Evolutionary conservation across 2,888 invertebrate genomes (phyloP), one percentile per base, ranked within the genome.

Genomic region (Entomobrya proxima): DNA sequence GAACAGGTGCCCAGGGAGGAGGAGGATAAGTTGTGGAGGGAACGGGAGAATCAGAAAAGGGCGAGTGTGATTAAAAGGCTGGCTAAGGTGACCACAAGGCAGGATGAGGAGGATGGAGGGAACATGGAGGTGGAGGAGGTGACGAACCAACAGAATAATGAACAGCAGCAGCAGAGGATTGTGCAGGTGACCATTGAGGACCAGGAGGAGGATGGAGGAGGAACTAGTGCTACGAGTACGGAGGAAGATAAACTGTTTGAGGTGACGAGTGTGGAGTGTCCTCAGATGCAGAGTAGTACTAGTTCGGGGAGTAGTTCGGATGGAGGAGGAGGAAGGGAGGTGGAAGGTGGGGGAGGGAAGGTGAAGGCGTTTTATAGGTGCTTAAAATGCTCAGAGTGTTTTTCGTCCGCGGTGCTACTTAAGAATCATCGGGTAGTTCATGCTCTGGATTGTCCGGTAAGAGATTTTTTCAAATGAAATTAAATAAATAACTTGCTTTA

Each of bases 381-480:
- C 24, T 40, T 85, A 15, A 79, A 78, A 47, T 85, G 85, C 32
- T 11, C 58, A 1, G 58, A 21, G 0, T 74, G 52, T 30, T 85
- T 85, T 52, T 47, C 77, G 9, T 85, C 85, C 11, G 85, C 74
- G 1, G 64, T 77, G 4, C 72, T 72, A 15, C 79, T 85, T 6
- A 85, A 74, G 44, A 74, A 72, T 47, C 85, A 85, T 61, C 58
- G 69, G 5, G 79, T 80, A 5, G 79, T 80, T 0, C 79, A 80
- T n/a, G 47, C 78, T 27, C 61, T 69, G 24, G 84, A 84, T 37
- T 84, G 84, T 44, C 67, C 76, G n/a, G 79, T 80, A 27, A 21
- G 76, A 30, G 13, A n/a, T n/a, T 47, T 21, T 2, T 11, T 18
- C 4, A 13, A 75, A 52, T n/a, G 24, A 2, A 32, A 30, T 30